Evolutionary conservation across 2,888 invertebrate species (phyloP), one percentile per base, ranked within the genome.

Genomic region (Idaea biselata): DNA sequence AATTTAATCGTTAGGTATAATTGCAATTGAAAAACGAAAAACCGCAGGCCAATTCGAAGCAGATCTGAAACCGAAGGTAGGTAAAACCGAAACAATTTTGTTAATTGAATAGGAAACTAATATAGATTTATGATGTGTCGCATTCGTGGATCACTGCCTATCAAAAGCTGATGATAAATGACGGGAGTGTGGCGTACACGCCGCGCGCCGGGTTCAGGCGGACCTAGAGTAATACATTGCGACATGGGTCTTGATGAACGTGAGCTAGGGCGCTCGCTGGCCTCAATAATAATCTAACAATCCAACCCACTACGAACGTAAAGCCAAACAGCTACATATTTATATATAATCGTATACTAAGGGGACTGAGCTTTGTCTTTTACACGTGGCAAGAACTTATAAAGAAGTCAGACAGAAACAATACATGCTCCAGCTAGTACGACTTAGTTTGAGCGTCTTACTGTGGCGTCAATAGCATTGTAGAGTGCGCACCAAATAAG

Each of bases 121-220:
- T 67, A 68, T 67, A 73, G 71, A 77, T 77, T 73, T 75, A 77
- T 75, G 72, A 72, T 71, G 68, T 72, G 68, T 71, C 67, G 73
- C 71, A 73, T 73, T 73, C 72, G 68, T 71, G 74, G 73, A 73
- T 77, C 74, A 74, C 68, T 72, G 71, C 66, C 62, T 63, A 77
- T 79, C 79, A 80, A 77, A 78, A 74, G 75, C 71, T 67, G 62
- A 68, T 79, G 80, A 81, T 79, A 80, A 80, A 83, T 81, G 75
- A 78, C 71, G 72, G 8, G 56, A 56, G 18, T 75, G 73, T 77
- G 70, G 66, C 69, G 64, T 62, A 59, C 60, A 33, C 63, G 65
- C 59, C 59, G 60, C 59, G 60, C 55, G 60, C 54, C 33, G 54
- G 55, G 55, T 58, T 54, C 59, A 59, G 11, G 44, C 11, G 18